Percentiles rank a stretch among this genome's conserved stretches.
phyloP scores from a whole-genome alignment of 2,888 invertebrate genomes.

The Mongoloraphidia duomilia region DNA sequence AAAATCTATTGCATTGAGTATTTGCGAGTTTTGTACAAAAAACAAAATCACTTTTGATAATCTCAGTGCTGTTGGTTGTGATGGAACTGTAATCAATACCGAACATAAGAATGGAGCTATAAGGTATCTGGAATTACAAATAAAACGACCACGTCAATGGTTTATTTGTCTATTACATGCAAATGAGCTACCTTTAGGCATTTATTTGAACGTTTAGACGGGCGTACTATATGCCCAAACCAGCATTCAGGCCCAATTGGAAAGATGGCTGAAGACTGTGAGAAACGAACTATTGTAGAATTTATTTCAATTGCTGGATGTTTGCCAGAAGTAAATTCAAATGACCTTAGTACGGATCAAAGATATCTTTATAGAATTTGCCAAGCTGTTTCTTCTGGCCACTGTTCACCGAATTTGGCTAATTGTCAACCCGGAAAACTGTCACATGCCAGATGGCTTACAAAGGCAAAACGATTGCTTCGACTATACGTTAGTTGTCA shows the following conservation, averaged over 20 bases:
- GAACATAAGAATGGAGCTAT: no score
- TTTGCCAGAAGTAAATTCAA: background rate
- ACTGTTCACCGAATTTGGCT: constrained; percentile 9
- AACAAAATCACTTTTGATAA: no score
- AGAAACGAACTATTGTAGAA: no score
- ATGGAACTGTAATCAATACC: no score
- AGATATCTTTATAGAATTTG: constrained; percentile 11
- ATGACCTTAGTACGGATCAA: constrained; percentile 15
- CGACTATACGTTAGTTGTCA: constrained; percentile 12
- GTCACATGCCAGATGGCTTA: constrained; percentile 14
- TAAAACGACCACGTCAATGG: constrained; percentile 13
- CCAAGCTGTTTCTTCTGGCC: constrained; percentile 7
- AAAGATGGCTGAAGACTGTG: no score
- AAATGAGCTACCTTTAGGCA: constrained; percentile 15
- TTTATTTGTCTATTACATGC: constrained; percentile 12
- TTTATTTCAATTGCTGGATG: no score
- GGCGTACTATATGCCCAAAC: constrained; percentile 7
- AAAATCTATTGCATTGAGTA: no score
- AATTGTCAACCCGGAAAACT: constrained; percentile 12
- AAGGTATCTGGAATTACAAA: constrained; percentile 7
- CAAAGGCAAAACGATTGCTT: constrained; percentile 15
- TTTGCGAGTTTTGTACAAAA: no score
- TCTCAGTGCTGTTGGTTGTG: no score
- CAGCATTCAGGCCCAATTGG: no score
- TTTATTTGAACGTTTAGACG: constrained; percentile 14